These are phyloP conservation scores for Drosophila prostipennis DNA, from an alignment of 2,888 invertebrate genomes.

Conservation along the genomic window DNA sequence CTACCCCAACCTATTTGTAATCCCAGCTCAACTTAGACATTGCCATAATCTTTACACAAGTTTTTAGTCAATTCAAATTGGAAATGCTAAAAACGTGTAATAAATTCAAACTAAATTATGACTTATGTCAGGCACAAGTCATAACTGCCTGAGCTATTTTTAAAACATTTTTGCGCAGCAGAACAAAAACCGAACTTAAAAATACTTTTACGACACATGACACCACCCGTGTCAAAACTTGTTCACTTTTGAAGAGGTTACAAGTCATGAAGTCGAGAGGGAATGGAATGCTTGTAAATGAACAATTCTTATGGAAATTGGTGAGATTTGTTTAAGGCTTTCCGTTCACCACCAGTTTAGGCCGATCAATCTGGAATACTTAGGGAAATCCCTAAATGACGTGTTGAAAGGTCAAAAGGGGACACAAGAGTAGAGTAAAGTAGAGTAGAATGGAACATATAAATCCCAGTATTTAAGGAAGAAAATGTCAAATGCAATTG, in stretches of 20 bases:
- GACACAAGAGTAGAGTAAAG: slow-evolving; percentile 4
- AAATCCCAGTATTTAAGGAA: slow-evolving; percentile 23
- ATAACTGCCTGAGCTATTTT: not conserved
- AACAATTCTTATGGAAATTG: slow-evolving; percentile 45
- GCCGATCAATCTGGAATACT: slow-evolving; percentile 37
- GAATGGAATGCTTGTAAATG: slow-evolving; percentile 1
- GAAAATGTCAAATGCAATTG: slow-evolving; percentile 24
- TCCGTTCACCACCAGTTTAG: slow-evolving; percentile 15
- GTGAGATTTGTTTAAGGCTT: slow-evolving; percentile 9
- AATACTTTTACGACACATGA: not conserved
- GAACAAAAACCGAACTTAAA: not conserved
- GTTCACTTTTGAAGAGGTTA: not conserved
- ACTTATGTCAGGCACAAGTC: slow-evolving; percentile 3
- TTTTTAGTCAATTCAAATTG: not conserved
- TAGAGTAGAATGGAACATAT: slow-evolving; percentile 6
- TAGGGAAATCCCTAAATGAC: slow-evolving; percentile 19
- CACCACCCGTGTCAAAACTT: slow-evolving; percentile 7
- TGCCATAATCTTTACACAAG: not conserved
- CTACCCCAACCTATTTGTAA: slow-evolving; percentile 11
- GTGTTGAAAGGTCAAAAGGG: slow-evolving; percentile 12
- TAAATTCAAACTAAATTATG: slow-evolving; percentile 1
- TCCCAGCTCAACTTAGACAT: too few relatives aligned
- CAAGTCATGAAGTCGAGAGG: not conserved
- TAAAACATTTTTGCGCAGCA: not conserved
- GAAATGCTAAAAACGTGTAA: not conserved